Base-by-base conservation (phyloP, 2,888 invertebrate species). In the Thyatira batis region DNA sequence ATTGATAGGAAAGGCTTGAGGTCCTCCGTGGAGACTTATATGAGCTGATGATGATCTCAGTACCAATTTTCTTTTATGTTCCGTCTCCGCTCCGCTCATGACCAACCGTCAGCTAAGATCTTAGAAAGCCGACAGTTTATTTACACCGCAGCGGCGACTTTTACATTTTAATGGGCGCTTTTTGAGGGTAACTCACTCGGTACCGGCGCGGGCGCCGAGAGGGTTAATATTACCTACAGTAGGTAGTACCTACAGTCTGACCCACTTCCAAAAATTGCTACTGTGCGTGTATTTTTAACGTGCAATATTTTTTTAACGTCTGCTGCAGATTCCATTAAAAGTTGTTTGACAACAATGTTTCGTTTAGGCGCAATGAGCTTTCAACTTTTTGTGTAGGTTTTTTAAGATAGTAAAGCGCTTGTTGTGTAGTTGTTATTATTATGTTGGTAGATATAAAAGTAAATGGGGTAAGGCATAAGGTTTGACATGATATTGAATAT, bases 81-180 rank as follows among this genome's bases (percentile, higher is more conserved):
- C 30, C 30, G n/a, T 11, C 30, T 1, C 30, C 13, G 17, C 39
- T 39, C 39, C 11, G 1, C 39, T 17, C 5, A 4, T 8, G 3
- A 39, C 13, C 17, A 39, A 17, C 5, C 11, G 6, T 17, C 13
- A 39, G 8, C 39, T 17, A 39, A 17, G 39, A n/a, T 39, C 39
- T 39, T 39, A 39, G 17, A 17, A n/a, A 8, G 27, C 4, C 48
- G 20, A 28, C 48, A 27, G 57, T 82, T 84, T 84, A 84, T 84
- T 85, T 83, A 79, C 79, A 78, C 69, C 60, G 68, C 61, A 69
- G 73, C 69, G 70, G 65, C 76, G 67, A 73, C 77, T 78, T 79
- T 82, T 84, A 84, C 84, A 84, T 85, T 84, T 83, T 85, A 83
- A 85, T 84, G 80, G 17, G 65, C 57, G 57, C 67, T 60, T 76